Conservation (phyloP, 1,140 invertebrate genomes). For the Zaprionus ghesquierei region DNA sequence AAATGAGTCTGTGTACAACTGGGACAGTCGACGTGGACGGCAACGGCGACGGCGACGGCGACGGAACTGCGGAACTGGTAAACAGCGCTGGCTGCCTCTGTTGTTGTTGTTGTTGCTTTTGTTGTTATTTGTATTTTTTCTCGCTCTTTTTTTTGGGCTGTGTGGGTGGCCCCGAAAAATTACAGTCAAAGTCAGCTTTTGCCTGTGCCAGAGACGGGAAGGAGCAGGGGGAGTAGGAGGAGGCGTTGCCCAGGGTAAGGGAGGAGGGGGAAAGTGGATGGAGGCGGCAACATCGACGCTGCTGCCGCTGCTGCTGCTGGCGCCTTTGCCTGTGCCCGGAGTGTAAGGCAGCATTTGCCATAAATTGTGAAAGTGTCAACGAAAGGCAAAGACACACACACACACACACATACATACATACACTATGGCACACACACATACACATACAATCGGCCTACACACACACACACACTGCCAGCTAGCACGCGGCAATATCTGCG, state of each 20-base stretch:
- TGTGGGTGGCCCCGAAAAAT: constrained; percentile 67
- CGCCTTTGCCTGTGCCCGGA: constrained; percentile 66
- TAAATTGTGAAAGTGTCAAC: constrained; percentile 81
- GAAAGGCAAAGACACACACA: constrained; percentile 73
- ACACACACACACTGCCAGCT: constrained; percentile 46
- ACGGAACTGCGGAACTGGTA: constrained; percentile 74
- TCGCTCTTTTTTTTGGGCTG: constrained; percentile 18
- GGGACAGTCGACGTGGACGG: constrained; percentile 30
- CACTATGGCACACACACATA: constrained; percentile 39
- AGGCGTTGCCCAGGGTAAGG: background rate
- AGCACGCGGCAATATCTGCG: constrained; percentile 16
- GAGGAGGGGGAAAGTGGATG: background rate
- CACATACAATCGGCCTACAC: constrained; percentile 37
- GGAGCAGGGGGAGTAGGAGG: background rate
- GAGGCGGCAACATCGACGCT: constrained; percentile 37
- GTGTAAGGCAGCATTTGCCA: constrained; percentile 78
- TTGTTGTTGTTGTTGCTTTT: constrained; percentile 13
- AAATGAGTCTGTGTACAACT: constrained; percentile 79
- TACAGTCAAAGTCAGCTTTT: constrained; percentile 52
- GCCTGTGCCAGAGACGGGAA: background rate
- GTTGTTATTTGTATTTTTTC: constrained; percentile 33
- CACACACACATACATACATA: constrained; percentile 27
- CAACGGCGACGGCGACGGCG: constrained; percentile 12
- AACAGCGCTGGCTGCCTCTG: constrained; percentile 46
- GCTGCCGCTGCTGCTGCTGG: constrained; percentile 57